Evolutionary conservation across 2,888 invertebrate genomes (phyloP), one percentile per base, ranked within the genome.

Genomic region (Bruchidius siliquastri): DNA sequence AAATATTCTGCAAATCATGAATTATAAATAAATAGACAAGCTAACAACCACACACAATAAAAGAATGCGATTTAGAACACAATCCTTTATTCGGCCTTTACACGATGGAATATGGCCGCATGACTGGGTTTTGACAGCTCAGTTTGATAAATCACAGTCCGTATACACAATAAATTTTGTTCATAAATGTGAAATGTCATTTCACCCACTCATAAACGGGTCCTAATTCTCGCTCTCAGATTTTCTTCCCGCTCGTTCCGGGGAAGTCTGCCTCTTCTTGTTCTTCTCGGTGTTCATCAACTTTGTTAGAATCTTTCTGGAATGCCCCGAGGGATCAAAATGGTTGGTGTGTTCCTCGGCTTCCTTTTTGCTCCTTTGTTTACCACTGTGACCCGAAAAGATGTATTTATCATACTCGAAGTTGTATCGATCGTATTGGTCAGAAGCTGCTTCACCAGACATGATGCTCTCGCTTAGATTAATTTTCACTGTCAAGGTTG

Each of bases 341-440:
- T 96, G 96, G 87, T 97, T 97, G 68, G 96, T 96, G 87, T 97
- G 95, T 80, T 92, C 92, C 84, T 89, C 91, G 69, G 93, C 95
- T 88, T 97, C 97, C 86, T 93, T 94, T 89, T 97, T 97, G 75
- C 93, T 91, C 79, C 97, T 90, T 83, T 96, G 95, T 86, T 97
- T 97, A 77, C 97, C 97, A 84, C 96, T 93, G 88, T 96, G 95
- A 22, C 94, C 93, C 69, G 92, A 91, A 21, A 92, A 93, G 78
- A 96, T 91, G 86, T 94, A 93, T 87, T 97, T 97, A 87, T 96
- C 97, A 89, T 94, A 92, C 82, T 96, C 96, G 87, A 93, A 97
- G 88, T 97, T 97, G 90, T 95, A 97, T 85, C 96, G 94, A 85
- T 97, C 97, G 90, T 96, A 96, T 85, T 96, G 92, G 88, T 97